These are phyloP conservation scores for Drosophila pectinifera DNA, from an alignment of 1,140 invertebrate species.

Conservation along the genomic window DNA sequence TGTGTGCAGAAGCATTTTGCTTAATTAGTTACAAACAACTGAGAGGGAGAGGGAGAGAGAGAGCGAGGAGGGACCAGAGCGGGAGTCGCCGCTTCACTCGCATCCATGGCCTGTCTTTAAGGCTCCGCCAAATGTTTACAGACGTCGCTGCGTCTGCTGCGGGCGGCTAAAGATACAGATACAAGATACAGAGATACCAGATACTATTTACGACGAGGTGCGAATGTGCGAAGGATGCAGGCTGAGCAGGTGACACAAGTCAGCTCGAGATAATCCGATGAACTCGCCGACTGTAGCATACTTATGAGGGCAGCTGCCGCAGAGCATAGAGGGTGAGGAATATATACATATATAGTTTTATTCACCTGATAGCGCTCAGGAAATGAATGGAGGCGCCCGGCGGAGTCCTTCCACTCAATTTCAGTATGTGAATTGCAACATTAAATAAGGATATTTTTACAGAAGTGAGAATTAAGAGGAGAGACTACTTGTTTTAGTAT, in stretches of 20 bases:
- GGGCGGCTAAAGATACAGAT: constrained; percentile 47
- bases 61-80: neutral
- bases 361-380: constrained; percentile 18
- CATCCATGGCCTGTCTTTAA: constrained; percentile 46
- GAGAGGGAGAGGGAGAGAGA: constrained; percentile 6
- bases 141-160: constrained; percentile 55
- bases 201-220: constrained; percentile 21
- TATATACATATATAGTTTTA: constrained; percentile 11
- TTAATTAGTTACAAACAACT: constrained; percentile 81
- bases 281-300: constrained; percentile 33
- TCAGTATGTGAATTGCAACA: constrained; percentile 5
- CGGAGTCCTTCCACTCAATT: neutral
- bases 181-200: constrained; percentile 29
- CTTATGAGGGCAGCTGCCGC: constrained; percentile 33
- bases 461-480: neutral
- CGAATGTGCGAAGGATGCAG: constrained; percentile 22
- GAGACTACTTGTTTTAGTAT: no score
- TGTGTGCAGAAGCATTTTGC: constrained; percentile 77
- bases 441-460: constrained; percentile 4
- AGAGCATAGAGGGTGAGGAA: neutral
- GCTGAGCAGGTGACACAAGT: constrained; percentile 27
- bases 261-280: constrained; percentile 44
- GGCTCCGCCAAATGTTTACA: constrained; percentile 60
- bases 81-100: neutral
- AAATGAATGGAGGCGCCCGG: constrained; percentile 18